Conservation (phyloP, 2,888 invertebrate species). For the Oxytorus armatus region DNA sequence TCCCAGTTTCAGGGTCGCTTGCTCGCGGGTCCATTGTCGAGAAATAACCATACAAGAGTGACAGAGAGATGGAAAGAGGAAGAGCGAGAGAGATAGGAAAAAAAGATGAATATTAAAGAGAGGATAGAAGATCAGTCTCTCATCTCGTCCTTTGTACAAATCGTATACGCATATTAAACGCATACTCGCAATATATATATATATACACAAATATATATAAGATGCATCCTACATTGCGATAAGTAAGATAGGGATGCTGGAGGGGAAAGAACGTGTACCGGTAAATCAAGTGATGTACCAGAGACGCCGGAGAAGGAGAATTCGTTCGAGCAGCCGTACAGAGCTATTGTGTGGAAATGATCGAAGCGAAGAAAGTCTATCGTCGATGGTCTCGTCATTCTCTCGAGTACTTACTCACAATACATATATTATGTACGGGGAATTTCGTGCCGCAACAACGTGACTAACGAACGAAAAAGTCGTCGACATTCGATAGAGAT, state of each 20-base stretch:
- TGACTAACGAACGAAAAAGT: too few species aligned
- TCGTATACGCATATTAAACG: conserved; percentile 48
- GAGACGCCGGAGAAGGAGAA: conserved; percentile 43
- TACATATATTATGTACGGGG: neutral
- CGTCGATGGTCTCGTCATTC: conserved; percentile 62
- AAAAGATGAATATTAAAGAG: conserved; percentile 23
- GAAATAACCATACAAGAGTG: conserved; percentile 23
- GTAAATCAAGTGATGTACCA: conserved; percentile 14
- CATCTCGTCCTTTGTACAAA: conserved; percentile 54
- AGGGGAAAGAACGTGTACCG: conserved; percentile 1
- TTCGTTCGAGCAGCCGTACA: conserved; percentile 44
- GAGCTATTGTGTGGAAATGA: conserved; percentile 76
- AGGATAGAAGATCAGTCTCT: conserved; percentile 58
- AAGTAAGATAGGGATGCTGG: conserved; percentile 50
- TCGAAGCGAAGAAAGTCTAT: conserved; percentile 73
- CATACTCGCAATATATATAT: conserved; percentile 21
- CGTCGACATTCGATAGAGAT: too few species aligned
- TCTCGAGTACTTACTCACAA: conserved; percentile 16
- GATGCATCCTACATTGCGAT: conserved; percentile 46
- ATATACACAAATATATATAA: too few species aligned
- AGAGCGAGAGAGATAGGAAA: too few species aligned
- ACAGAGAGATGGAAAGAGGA: too few species aligned
- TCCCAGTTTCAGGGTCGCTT: conserved; percentile 59
- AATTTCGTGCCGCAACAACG: neutral
- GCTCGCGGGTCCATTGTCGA: conserved; percentile 51